Evolutionary conservation across 1,140 invertebrate species (phyloP), one percentile per base, ranked within the genome.

Genomic region (Oedothorax gibbosus): DNA sequence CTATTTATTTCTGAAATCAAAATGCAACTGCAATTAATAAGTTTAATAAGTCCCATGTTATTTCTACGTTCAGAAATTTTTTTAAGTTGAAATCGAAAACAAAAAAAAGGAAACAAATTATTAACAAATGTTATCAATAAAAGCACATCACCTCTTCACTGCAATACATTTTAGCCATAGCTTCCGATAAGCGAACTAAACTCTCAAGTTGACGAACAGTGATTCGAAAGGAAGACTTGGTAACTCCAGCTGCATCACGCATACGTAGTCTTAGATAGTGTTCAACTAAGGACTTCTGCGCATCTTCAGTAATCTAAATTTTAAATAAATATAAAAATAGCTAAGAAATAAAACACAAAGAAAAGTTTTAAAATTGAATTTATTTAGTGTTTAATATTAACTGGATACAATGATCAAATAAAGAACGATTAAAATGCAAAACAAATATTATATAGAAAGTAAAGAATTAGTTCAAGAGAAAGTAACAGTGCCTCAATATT

Each of bases 201-300:
- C 96, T 98, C 91, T 99, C 99, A 72, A 99, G 91, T 89, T 99
- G 98, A n/a, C 99, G 92, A n/a, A 99, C 98, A 0, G 98, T 99
- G 82, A 99, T 98, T 72, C 98, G 92, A 96, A 97, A 99, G 0
- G 95, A 94, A 35, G 95, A 95, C 83, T 91, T 91, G 5, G 91
- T 89, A 77, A 94, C 94, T 2, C 93, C 92, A 35, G 94, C 93
- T 8, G 92, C 92, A 89, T 99, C 98, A 15, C 96, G 91, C 88
- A 97, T 93, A 11, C 98, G 92, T 21, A 99, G 90, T 87, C 93
- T 92, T 20, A 94, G 95, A 90, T 99, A 99, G 90, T 96, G 94
- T 84, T 96, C 94, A 11, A 99, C 95, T 81, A 99, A 92, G 69
- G 95, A 91, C 79, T 96, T 93, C 21, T 93, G 93, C 0, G 97